Conservation (phyloP, 2,113 vertebrate species). For the Mirounga angustirostris region DNA sequence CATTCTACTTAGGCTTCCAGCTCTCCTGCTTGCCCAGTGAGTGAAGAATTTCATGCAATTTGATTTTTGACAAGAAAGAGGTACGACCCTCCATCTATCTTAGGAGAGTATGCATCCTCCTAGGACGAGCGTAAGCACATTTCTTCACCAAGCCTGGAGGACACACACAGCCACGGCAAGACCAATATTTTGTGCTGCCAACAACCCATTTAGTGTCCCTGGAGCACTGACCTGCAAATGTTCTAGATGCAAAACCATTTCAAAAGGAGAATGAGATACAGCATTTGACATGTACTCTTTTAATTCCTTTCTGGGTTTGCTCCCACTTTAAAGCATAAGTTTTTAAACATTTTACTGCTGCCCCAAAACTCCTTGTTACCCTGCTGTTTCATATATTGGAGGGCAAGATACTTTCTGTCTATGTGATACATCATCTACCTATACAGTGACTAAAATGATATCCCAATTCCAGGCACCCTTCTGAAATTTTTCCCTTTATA, state of each 20-base stretch:
- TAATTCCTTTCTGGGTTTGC: not conserved
- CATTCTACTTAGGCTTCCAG: not conserved
- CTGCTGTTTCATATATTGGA: not conserved
- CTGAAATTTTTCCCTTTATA: slow-evolving; percentile 9
- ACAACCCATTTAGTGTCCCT: slow-evolving; percentile 14
- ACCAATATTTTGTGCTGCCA: slow-evolving; percentile 58
- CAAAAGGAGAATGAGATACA: slow-evolving; percentile 43
- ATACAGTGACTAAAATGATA: not conserved
- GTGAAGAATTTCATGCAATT: slow-evolving; percentile 18
- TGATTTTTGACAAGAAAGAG: slow-evolving; percentile 40
- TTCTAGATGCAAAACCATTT: slow-evolving; percentile 61
- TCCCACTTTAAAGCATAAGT: not conserved
- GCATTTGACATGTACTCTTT: not conserved
- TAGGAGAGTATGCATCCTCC: not conserved
- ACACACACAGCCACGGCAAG: not conserved
- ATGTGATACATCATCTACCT: not conserved
- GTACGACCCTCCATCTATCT: not conserved
- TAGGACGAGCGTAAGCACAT: not conserved
- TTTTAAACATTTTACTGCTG: not conserved
- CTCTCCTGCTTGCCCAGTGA: not conserved
- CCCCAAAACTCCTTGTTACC: not conserved
- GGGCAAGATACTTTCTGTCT: not conserved
- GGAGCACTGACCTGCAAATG: slow-evolving; percentile 43
- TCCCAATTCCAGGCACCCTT: not conserved
- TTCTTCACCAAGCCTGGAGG: not conserved